A percentile compares a stretch with the other conserved stretches of the same genome.
Evolutionary conservation across 2,113 vertebrate genomes (phyloP).

Genomic region (Ramphastos sulfuratus): DNA sequence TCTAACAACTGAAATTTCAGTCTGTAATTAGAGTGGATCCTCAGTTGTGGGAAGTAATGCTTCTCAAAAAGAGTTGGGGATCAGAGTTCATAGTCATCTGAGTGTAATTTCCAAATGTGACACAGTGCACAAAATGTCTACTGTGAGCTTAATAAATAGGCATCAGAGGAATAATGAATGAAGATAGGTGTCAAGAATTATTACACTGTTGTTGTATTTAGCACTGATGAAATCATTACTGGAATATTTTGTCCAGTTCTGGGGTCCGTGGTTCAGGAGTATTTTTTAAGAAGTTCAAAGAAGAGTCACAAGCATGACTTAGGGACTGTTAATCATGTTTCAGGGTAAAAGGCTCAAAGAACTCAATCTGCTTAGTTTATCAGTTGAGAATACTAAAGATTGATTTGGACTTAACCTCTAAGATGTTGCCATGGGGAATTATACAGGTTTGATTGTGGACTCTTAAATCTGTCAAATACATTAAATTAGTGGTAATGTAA

Average conservation of each 20-base stretch:
- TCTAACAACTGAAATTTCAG: not conserved
- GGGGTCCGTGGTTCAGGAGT: constrained; percentile 50
- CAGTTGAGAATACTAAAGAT: constrained; percentile 28
- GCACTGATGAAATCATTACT: constrained; percentile 67
- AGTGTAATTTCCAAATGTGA: constrained; percentile 38
- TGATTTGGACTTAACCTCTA: constrained; percentile 39
- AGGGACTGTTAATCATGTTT: constrained; percentile 34
- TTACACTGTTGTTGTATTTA: constrained; percentile 65
- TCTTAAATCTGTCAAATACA: constrained; percentile 26
- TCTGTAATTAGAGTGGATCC: not conserved
- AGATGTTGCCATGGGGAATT: constrained; percentile 12
- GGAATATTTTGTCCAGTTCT: constrained; percentile 50
- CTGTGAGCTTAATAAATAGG: constrained; percentile 57
- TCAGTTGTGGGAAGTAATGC: not conserved
- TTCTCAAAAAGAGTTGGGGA: constrained; percentile 1
- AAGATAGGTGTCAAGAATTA: constrained; percentile 62
- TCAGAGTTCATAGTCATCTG: constrained; percentile 32
- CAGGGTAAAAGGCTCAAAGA: constrained; percentile 42
- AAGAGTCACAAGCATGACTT: constrained; percentile 36
- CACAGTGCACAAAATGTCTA: constrained; percentile 41
- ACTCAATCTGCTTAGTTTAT: constrained; percentile 37
- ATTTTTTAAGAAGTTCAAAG: constrained; percentile 53
- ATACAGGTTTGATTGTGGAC: not conserved
- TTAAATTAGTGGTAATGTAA: not conserved
- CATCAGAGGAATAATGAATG: constrained; percentile 68